Conservation (phyloP, 2,888 invertebrate genomes). For the Bombylius discolor region DNA sequence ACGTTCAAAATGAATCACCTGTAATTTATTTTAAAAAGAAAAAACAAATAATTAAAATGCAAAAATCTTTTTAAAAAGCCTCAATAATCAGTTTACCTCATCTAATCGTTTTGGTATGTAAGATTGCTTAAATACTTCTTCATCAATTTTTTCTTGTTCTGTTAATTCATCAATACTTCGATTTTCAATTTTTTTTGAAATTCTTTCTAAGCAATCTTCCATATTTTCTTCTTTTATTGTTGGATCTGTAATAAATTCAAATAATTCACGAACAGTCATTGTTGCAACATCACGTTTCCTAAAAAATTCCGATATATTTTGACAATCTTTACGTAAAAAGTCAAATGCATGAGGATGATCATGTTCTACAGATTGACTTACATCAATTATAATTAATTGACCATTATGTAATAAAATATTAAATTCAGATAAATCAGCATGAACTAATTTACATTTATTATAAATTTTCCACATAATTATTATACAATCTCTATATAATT, state of each 20-base stretch:
- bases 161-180: slow-evolving; percentile 52
- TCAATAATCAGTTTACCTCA: slow-evolving; percentile 47
- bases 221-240: slow-evolving; percentile 69
- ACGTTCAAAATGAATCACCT: slow-evolving; percentile 68
- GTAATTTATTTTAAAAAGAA: not conserved
- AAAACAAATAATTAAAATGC: too few relatives aligned
- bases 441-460: slow-evolving; percentile 85
- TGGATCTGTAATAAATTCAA: slow-evolving; percentile 92
- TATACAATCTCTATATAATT: slow-evolving; percentile 68
- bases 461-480: slow-evolving; percentile 89
- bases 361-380: slow-evolving; percentile 96
- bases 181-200: slow-evolving; percentile 54
- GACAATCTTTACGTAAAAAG: slow-evolving; percentile 89
- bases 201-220: slow-evolving; percentile 61
- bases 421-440: slow-evolving; percentile 96
- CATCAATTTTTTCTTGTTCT: slow-evolving; percentile 66
- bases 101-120: slow-evolving; percentile 88
- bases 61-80: slow-evolving; percentile 8
- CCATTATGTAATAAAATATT: slow-evolving; percentile 79
- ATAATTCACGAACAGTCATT: slow-evolving; percentile 79
- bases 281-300: slow-evolving; percentile 80
- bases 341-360: slow-evolving; percentile 93
- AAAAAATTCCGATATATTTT: slow-evolving; percentile 85
- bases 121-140: slow-evolving; percentile 84
- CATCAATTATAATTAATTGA: slow-evolving; percentile 86